Evolutionary conservation across 2,888 invertebrate species (phyloP).

Genomic region (Willowsia nigromaculata): DNA sequence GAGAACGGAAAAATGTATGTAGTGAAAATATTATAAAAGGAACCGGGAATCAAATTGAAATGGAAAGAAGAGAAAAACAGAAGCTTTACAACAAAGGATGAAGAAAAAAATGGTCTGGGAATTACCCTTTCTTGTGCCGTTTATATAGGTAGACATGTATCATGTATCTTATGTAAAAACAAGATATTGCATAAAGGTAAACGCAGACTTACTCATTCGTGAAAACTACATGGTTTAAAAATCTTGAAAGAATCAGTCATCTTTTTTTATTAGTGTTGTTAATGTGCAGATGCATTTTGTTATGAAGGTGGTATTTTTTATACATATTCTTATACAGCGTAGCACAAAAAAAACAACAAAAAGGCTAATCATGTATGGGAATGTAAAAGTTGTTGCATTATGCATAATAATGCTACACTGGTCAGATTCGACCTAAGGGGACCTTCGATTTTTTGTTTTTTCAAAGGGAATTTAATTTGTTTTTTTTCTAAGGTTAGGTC

Average conservation of each 20-base stretch:
- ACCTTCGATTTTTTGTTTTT: no score
- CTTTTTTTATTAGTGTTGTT: not conserved
- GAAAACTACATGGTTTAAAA: slow-evolving; percentile 1
- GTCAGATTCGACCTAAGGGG: no score
- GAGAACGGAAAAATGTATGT: not conserved
- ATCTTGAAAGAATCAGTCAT: slow-evolving; percentile 1
- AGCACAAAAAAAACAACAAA: no score
- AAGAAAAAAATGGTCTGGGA: not conserved
- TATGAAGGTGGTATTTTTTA: slow-evolving; percentile 9
- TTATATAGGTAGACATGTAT: not conserved
- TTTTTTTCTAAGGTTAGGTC: no score
- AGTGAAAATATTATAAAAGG: not conserved
- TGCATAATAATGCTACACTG: no score
- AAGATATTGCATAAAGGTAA: not conserved
- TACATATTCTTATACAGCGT: no score
- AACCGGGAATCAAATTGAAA: slow-evolving; percentile 25
- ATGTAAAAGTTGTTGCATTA: no score
- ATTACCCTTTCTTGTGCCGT: not conserved
- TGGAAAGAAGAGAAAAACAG: not conserved
- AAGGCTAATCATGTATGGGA: no score
- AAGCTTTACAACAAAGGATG: not conserved
- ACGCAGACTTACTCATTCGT: slow-evolving; percentile 5
- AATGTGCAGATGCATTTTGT: slow-evolving; percentile 6
- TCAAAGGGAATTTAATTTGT: no score
- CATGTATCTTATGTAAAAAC: not conserved